These are phyloP conservation scores for Pheucticus melanocephalus DNA, from an alignment of 2,113 vertebrate genomes.

Conservation along the genomic window DNA sequence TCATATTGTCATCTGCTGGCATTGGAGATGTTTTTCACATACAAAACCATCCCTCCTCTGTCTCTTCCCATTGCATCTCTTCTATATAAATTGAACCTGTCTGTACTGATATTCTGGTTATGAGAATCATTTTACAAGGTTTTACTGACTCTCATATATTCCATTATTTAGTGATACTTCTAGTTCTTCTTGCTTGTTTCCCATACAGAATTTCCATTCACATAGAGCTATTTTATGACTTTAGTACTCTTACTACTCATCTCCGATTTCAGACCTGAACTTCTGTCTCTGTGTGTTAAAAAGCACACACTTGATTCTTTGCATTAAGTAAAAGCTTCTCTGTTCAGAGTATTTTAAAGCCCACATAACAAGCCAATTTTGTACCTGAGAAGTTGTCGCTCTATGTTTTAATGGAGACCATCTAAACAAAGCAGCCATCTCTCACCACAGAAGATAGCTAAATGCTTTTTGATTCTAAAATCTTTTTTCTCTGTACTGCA, in stretches of 20 bases:
- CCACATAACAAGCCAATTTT: constrained; percentile 31
- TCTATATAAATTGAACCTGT: constrained; percentile 63
- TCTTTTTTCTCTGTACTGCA: neutral
- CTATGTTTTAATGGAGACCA: neutral
- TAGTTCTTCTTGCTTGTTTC: constrained; percentile 61
- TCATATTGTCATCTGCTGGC: constrained; percentile 61
- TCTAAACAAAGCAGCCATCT: constrained; percentile 27
- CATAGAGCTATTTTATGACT: constrained; percentile 11
- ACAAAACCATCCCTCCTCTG: constrained; percentile 23
- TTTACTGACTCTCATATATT: constrained; percentile 39
- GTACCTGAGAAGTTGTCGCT: neutral
- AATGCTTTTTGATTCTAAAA: constrained; percentile 28
- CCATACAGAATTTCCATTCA: constrained; percentile 54
- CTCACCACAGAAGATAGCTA: neutral
- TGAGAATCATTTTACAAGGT: constrained; percentile 59
- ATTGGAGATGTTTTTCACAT: constrained; percentile 48
- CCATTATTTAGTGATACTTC: constrained; percentile 60
- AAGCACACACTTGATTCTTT: constrained; percentile 10
- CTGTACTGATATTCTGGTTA: constrained; percentile 64
- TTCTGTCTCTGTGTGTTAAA: constrained; percentile 26
- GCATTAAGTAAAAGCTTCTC: constrained; percentile 31
- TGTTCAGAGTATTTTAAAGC: constrained; percentile 17
- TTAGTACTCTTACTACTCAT: constrained; percentile 40
- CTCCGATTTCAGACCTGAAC: constrained; percentile 20
- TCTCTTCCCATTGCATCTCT: constrained; percentile 9